Conservation (phyloP, 1,140 invertebrate genomes). For the Drosophila sulfurigaster region DNA sequence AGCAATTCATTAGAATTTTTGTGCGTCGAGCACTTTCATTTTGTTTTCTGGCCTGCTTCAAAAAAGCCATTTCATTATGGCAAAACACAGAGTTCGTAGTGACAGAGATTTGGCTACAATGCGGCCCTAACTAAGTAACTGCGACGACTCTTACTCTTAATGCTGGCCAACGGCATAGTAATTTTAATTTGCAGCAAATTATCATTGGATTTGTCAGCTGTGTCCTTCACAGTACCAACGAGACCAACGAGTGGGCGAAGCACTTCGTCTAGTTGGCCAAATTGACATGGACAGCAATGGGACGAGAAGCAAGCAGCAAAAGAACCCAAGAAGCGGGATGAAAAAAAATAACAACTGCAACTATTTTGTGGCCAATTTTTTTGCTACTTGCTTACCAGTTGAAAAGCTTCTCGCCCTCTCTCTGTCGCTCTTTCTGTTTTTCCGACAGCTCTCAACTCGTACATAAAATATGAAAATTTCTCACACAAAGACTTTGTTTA, state of each 20-base stretch:
- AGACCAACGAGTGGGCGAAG: constrained; percentile 2
- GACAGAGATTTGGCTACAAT: constrained; percentile 31
- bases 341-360: constrained; percentile 40
- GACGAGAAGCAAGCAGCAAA: constrained; percentile 7
- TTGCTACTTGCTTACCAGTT: background rate
- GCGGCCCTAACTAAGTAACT: constrained; percentile 43
- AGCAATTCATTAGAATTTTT: constrained; percentile 71
- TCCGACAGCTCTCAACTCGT: constrained; percentile 48
- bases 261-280: constrained; percentile 39
- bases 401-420: background rate
- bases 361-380: constrained; percentile 21
- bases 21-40: constrained; percentile 59
- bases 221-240: background rate
- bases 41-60: constrained; percentile 35
- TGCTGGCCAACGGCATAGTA: constrained; percentile 62
- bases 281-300: constrained; percentile 57
- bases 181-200: constrained; percentile 79
- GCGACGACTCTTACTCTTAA: constrained; percentile 47
- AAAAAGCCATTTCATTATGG: constrained; percentile 73
- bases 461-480: constrained; percentile 76
- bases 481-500: constrained; percentile 75
- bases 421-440: constrained; percentile 19
- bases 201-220: constrained; percentile 63
- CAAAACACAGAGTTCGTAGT: constrained; percentile 6
- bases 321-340: background rate